These are phyloP conservation scores for Poeciliopsis retropinna DNA, from an alignment of 2,113 vertebrate genomes.

Conservation along the genomic window DNA sequence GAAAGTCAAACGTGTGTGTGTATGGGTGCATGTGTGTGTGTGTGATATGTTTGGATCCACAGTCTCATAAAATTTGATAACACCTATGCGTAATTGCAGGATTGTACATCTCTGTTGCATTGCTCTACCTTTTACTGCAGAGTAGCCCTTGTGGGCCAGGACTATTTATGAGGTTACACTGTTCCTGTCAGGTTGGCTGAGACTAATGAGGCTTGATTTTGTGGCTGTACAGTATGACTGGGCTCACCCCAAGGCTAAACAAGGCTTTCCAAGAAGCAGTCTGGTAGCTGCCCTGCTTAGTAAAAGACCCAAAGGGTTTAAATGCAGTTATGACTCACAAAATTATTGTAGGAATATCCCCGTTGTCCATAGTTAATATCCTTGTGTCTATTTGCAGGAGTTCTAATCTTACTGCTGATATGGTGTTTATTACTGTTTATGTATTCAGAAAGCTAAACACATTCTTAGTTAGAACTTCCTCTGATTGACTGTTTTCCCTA, in stretches of 20 bases:
- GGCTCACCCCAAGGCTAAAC: slow-evolving; percentile 33
- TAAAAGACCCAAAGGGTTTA: background rate
- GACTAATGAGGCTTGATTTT: slow-evolving; percentile 68
- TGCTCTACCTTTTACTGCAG: slow-evolving; percentile 54
- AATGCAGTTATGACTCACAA: background rate
- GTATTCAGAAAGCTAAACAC: background rate
- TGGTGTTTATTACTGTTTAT: background rate
- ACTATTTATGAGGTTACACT: slow-evolving; percentile 76
- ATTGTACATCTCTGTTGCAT: slow-evolving; percentile 60
- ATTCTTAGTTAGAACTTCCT: background rate
- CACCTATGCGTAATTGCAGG: slow-evolving; percentile 26
- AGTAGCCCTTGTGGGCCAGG: slow-evolving; percentile 65
- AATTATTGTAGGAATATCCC: background rate
- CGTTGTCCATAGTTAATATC: background rate
- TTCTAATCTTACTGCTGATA: background rate
- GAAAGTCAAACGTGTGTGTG: background rate
- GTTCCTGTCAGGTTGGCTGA: slow-evolving; percentile 67
- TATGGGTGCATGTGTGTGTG: background rate
- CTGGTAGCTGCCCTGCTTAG: slow-evolving; percentile 5
- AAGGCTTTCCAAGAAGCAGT: slow-evolving; percentile 12
- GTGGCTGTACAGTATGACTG: slow-evolving; percentile 39
- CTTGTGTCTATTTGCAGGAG: background rate
- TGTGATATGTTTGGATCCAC: slow-evolving; percentile 19
- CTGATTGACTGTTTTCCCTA: background rate
- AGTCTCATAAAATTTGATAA: slow-evolving; percentile 50